Evolutionary conservation across 2,888 invertebrate species (phyloP).

Genomic region (Brenthis ino): DNA sequence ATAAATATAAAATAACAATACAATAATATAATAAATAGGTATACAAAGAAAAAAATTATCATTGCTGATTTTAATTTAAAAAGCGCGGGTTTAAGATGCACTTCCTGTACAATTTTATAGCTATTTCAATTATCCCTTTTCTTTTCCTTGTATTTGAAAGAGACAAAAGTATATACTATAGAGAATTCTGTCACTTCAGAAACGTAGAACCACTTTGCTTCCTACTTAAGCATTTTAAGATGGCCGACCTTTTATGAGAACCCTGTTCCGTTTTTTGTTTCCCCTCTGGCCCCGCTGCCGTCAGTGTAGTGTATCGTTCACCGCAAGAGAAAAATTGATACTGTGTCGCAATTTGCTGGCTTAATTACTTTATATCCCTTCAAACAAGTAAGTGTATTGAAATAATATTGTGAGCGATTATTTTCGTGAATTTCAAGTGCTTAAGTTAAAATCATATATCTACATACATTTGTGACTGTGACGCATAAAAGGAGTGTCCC

Average conservation of each 20-base stretch:
- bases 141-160: slow-evolving; percentile 27
- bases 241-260: slow-evolving; percentile 73
- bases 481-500: slow-evolving; percentile 85
- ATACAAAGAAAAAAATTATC: slow-evolving; percentile 1
- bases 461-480: slow-evolving; percentile 74
- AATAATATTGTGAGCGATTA: slow-evolving; percentile 63
- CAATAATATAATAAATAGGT: no score
- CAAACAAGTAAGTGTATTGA: slow-evolving; percentile 79
- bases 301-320: slow-evolving; percentile 82
- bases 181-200: slow-evolving; percentile 22
- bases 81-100: slow-evolving; percentile 33
- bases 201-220: slow-evolving; percentile 23
- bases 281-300: slow-evolving; percentile 81
- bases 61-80: slow-evolving; percentile 1
- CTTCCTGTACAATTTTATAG: slow-evolving; percentile 31
- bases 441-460: slow-evolving; percentile 51
- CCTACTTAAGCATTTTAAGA: slow-evolving; percentile 47
- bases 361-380: slow-evolving; percentile 80
- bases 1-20: no score
- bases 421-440: slow-evolving; percentile 61
- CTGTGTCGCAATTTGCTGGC: slow-evolving; percentile 81
- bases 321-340: slow-evolving; percentile 80
- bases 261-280: slow-evolving; percentile 81
- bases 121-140: slow-evolving; percentile 43
- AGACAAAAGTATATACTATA: slow-evolving; percentile 27